Evolutionary conservation across 2,113 vertebrate genomes (phyloP).

Genomic region (Nasalis larvatus): DNA sequence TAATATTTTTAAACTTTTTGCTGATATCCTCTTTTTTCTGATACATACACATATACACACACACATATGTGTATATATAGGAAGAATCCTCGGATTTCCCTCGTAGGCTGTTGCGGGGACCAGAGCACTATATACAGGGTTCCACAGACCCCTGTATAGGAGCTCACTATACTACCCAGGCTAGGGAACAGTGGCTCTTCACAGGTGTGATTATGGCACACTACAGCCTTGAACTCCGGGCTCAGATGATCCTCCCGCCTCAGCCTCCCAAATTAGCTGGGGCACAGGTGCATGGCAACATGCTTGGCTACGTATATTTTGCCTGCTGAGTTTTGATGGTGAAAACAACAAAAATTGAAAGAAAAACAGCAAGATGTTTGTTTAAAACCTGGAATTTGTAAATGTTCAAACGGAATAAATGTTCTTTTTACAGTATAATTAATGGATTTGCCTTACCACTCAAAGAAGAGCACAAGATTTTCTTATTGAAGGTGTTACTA

Average conservation of each 20-base stretch:
- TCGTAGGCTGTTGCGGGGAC: fast-evolving
- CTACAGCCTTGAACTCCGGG: not conserved
- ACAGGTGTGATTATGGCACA: not conserved
- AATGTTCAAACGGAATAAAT: not conserved
- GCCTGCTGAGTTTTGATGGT: not conserved
- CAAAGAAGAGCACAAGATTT: conserved; percentile 99
- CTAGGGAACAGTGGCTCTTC: not conserved
- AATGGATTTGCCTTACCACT: conserved; percentile 99
- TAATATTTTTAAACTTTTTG: not conserved
- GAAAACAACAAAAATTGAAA: not conserved
- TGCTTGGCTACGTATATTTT: not conserved
- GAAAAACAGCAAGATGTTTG: not conserved
- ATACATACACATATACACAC: not conserved
- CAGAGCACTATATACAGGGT: fast-evolving
- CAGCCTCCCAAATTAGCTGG: not conserved
- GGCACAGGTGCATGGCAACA: not conserved
- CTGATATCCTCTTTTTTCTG: not conserved
- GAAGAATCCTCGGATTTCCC: fast-evolving
- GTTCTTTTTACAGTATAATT: conserved; percentile 92
- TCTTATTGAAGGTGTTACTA: conserved; percentile 97
- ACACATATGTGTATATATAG: not conserved
- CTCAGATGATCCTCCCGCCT: not conserved
- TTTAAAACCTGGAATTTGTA: not conserved
- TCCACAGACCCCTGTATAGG: no score
- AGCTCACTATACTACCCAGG: not conserved